Evolutionary conservation across 2,797 vertebrate species (phyloP), one percentile per base, ranked within the genome.

Genomic region (Acestrorhynchus altus): DNA sequence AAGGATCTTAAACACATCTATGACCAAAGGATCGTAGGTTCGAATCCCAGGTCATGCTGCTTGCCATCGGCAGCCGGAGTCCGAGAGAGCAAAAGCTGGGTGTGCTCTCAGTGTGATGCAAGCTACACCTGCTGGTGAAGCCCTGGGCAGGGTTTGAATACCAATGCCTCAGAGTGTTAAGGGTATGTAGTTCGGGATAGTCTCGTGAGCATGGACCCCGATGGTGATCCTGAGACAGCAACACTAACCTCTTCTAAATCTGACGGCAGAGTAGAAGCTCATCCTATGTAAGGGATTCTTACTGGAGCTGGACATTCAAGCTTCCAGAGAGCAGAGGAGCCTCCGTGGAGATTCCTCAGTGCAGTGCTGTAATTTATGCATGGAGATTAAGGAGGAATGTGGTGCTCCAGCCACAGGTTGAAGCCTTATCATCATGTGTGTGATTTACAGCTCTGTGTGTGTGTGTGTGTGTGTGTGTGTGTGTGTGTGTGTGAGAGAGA

Each of bases 371-470:
- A 11, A 10, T 56, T 52, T 71, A 51, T 39, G n/a, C 0, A 18
- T 24, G 8, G 12, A 46, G 61, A 66, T 65, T 56, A 47, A 15
- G 44, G 11, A 59, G 49, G 77, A 49, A 60, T 79, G 70, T 16
- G 77, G 47, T 28, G 31, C 39, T 61, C 8, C 22, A 46, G 46
- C 64, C 44, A 22, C 64, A 47, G n/a, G 59, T 54, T 60, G 18
- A 56, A 72, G 46, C 56, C 46, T 70, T 69, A 60, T 77, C 74
- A 47, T 78, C 56, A 26, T 40, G 8, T 15, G 22, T 24, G 24
- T 74, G 77, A 74, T 79, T 74, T 68, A 74, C 52, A 9, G 51
- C n/a, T 15, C 13, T 16, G 61, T 22, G 13, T 60, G 28, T 31
- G 26, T 59, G 11, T 15, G 28, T 2, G 20, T 47, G 52, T 31